phyloP scores from a whole-genome alignment of 2,888 invertebrate species.

The Helobdella robusta region DNA sequence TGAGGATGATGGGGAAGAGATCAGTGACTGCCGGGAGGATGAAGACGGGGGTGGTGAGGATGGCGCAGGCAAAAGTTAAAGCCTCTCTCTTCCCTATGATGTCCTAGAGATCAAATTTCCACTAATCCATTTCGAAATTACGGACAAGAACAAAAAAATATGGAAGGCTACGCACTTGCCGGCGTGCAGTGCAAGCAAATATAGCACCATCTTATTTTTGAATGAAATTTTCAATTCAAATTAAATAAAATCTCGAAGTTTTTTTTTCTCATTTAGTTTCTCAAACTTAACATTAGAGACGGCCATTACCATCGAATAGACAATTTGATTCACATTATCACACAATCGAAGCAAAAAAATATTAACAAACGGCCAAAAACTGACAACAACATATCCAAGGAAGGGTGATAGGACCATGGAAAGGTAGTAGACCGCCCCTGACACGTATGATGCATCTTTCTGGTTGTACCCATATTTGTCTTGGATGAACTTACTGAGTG shows the following conservation, averaged over 20 bases:
- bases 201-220: too few relatives aligned
- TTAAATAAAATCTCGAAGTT: too few relatives aligned
- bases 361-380: conserved; percentile 34
- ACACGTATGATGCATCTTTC: conserved; percentile 43
- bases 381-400: conserved; percentile 48
- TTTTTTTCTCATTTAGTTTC: too few relatives aligned
- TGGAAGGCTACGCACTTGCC: too few relatives aligned
- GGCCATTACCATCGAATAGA: too few relatives aligned
- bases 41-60: conserved; percentile 48
- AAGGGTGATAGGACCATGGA: conserved; percentile 49
- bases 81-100: conserved; percentile 47
- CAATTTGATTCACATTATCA: background rate
- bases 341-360: background rate
- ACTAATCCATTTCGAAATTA: too few relatives aligned
- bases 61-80: conserved; percentile 44
- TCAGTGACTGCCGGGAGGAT: conserved; percentile 47
- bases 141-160: too few relatives aligned
- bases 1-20: conserved; percentile 46
- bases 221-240: too few relatives aligned
- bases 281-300: too few relatives aligned
- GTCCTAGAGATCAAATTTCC: conserved; percentile 40
- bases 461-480: conserved; percentile 42
- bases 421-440: conserved; percentile 49
- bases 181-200: too few relatives aligned
- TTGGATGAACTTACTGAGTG: conserved; percentile 46